Conservation (phyloP, 2,888 invertebrate species). For the Rhingia rostrata region DNA sequence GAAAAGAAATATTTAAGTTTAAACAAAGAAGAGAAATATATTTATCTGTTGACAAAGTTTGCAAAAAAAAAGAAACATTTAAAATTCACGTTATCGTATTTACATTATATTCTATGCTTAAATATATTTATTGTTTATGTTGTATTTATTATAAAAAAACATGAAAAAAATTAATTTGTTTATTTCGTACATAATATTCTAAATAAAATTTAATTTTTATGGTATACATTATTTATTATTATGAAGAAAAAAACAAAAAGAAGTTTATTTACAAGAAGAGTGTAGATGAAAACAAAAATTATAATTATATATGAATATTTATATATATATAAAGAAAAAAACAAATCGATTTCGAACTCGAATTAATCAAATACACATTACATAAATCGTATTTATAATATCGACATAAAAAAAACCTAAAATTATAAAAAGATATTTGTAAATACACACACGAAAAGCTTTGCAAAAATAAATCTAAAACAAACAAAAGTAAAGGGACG, state of each 20-base stretch:
- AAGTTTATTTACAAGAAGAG: slow-evolving; percentile 68
- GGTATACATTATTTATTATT: slow-evolving; percentile 69
- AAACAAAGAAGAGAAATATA: slow-evolving; percentile 34
- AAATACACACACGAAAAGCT: slow-evolving; percentile 74
- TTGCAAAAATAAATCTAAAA: slow-evolving; percentile 73
- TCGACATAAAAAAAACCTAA: slow-evolving; percentile 36
- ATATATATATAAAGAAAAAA: slow-evolving; percentile 15
- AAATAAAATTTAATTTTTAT: slow-evolving; percentile 64
- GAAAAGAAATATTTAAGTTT: slow-evolving; percentile 25
- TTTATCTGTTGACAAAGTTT: slow-evolving; percentile 43
- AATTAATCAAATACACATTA: slow-evolving; percentile 68
- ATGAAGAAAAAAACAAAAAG: slow-evolving; percentile 41
- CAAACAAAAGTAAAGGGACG: slow-evolving; percentile 1
- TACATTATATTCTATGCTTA: slow-evolving; percentile 69
- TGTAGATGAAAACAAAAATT: slow-evolving; percentile 41
- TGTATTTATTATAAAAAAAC: slow-evolving; percentile 61
- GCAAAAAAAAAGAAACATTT: slow-evolving; percentile 30
- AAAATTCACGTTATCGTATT: slow-evolving; percentile 67
- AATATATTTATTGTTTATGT: slow-evolving; percentile 70
- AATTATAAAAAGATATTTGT: slow-evolving; percentile 56
- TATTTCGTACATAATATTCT: slow-evolving; percentile 67
- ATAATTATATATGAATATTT: slow-evolving; percentile 39
- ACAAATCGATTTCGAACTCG: slow-evolving; percentile 55
- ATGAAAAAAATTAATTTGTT: slow-evolving; percentile 46
- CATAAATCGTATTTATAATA: slow-evolving; percentile 72